These are phyloP conservation scores for Crambe crambe DNA, from an alignment of 37 sponge, comb jelly and placozoan species.

Conservation along the genomic window DNA sequence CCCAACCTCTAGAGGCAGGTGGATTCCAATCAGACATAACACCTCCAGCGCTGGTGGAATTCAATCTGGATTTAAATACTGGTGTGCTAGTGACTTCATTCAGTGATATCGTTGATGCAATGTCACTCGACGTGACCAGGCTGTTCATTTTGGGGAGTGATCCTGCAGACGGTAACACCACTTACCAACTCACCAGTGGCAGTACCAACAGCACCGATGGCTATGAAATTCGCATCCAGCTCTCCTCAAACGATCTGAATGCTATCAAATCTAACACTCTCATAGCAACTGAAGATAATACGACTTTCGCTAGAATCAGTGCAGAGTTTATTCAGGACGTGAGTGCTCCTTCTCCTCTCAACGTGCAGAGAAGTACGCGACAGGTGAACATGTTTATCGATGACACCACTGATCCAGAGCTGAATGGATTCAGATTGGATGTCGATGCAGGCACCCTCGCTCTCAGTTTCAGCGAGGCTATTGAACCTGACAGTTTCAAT, in stretches of 20 bases:
- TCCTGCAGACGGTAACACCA: conserved; percentile 11
- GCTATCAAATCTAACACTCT: conserved; percentile 68
- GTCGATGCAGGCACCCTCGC: conserved; percentile 57
- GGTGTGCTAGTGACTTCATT: conserved; percentile 60
- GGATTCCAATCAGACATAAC: conserved; percentile 60
- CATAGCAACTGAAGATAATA: conserved; percentile 53
- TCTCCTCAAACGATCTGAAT: conserved; percentile 69
- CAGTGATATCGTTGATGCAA: conserved; percentile 67
- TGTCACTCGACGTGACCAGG: conserved; percentile 40
- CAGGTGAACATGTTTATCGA: conserved; percentile 45
- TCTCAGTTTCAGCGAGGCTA: conserved; percentile 83
- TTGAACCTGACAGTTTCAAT: conserved; percentile 69
- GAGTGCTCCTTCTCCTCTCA: conserved; percentile 50
- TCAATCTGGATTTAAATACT: conserved; percentile 73
- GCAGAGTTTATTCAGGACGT: conserved; percentile 83
- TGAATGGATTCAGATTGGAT: conserved; percentile 60
- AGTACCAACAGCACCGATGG: conserved; percentile 63
- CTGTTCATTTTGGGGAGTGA: conserved; percentile 47
- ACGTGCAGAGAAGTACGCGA: conserved; percentile 28
- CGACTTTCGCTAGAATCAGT: conserved; percentile 64
- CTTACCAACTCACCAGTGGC: conserved; percentile 58
- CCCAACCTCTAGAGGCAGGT: background rate
- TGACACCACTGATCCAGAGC: conserved; percentile 67
- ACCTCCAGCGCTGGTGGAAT: conserved; percentile 59
- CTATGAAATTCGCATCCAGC: conserved; percentile 40